Conservation (phyloP, 2,113 vertebrate species). For the Megaptera novaeangliae region DNA sequence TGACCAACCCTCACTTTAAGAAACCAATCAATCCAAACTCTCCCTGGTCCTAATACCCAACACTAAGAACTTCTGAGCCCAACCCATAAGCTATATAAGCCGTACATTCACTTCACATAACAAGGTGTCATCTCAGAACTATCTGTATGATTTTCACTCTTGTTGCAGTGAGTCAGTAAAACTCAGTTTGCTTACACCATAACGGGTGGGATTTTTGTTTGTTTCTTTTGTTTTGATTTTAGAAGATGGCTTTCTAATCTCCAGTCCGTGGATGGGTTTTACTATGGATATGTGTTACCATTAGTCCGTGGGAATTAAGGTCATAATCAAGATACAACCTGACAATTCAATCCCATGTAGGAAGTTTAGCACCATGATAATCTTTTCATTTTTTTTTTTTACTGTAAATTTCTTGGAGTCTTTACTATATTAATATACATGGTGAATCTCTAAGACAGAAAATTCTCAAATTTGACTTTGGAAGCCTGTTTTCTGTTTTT, state of each 20-base stretch:
- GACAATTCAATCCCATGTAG: neutral
- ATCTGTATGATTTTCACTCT: neutral
- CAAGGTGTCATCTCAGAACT: neutral
- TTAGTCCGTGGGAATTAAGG: neutral
- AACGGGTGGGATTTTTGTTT: neutral
- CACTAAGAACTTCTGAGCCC: neutral
- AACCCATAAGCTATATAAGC: neutral
- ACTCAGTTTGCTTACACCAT: neutral
- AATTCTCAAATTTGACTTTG: neutral
- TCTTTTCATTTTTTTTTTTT: neutral
- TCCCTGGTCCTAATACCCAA: neutral
- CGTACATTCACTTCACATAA: neutral
- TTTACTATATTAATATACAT: neutral
- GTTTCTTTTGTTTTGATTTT: neutral
- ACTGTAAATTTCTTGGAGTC: neutral
- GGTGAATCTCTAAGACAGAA: neutral
- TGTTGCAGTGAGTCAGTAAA: neutral
- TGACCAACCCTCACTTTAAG: neutral
- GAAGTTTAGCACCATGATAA: neutral
- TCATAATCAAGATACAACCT: neutral
- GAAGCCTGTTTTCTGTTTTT: neutral
- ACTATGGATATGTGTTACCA: neutral
- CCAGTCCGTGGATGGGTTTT: neutral
- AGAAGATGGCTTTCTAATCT: neutral
- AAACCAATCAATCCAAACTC: neutral